Conservation (phyloP, 2,888 invertebrate species). For the Aleiodes testaceus region DNA sequence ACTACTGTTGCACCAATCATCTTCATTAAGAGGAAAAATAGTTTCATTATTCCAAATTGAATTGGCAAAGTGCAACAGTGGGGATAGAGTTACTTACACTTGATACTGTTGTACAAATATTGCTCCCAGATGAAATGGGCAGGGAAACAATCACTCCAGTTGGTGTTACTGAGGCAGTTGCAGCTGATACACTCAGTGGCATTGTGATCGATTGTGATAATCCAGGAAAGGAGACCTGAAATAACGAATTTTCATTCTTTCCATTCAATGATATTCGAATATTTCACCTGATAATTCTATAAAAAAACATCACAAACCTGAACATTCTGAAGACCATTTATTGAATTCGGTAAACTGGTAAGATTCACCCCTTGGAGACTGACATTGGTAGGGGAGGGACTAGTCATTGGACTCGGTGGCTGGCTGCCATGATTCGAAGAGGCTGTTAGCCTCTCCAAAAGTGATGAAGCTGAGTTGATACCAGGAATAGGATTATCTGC, state of each 20-base stretch:
- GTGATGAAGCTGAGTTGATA: slow-evolving; percentile 74
- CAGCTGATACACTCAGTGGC: slow-evolving; percentile 82
- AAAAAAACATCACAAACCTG: slow-evolving; percentile 73
- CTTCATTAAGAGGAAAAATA: slow-evolving; percentile 51
- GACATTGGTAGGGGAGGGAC: slow-evolving; percentile 76
- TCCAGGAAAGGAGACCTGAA: slow-evolving; percentile 84
- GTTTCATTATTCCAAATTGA: no score
- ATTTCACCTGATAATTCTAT: not conserved
- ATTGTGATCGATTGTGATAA: slow-evolving; percentile 90
- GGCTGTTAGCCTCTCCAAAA: slow-evolving; percentile 75
- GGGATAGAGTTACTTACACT: slow-evolving; percentile 63
- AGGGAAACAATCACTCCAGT: slow-evolving; percentile 81
- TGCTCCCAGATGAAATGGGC: slow-evolving; percentile 75
- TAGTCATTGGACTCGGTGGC: slow-evolving; percentile 71
- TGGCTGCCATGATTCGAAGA: slow-evolving; percentile 71
- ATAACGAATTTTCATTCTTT: not conserved
- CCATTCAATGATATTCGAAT: not conserved
- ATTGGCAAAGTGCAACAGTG: no score
- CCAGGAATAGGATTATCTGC: slow-evolving; percentile 77
- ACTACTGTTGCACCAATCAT: slow-evolving; percentile 71
- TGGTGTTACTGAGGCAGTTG: slow-evolving; percentile 74
- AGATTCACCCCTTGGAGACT: slow-evolving; percentile 83
- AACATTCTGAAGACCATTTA: slow-evolving; percentile 85
- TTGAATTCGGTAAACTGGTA: slow-evolving; percentile 77
- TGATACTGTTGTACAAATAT: slow-evolving; percentile 71